These are phyloP conservation scores for Acanthococcus lagerstroemiae DNA, from an alignment of 2,888 invertebrate species.

Conservation along the genomic window DNA sequence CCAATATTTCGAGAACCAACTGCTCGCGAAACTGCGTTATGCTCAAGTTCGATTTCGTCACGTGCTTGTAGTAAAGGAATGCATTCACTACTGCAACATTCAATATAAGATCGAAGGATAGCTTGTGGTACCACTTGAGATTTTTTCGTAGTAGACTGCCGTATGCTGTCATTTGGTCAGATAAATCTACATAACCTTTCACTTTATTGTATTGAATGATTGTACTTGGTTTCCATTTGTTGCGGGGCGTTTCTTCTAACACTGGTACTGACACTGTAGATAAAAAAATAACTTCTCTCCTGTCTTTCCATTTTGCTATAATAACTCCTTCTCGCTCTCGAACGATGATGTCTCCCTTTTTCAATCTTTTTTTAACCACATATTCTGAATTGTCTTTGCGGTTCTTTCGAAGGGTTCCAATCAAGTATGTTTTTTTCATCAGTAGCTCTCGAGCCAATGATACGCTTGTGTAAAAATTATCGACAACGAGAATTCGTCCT, in stretches of 20 bases:
- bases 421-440: constrained; percentile 17
- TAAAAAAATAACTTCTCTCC: constrained; percentile 6
- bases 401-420: constrained; percentile 22
- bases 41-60: not conserved
- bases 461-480: constrained; percentile 29
- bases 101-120: not conserved
- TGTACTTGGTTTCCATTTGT: constrained; percentile 3
- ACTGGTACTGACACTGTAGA: constrained; percentile 1
- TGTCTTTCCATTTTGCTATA: constrained; percentile 18
- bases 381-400: constrained; percentile 6
- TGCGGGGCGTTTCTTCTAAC: not conserved
- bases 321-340: not conserved
- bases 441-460: constrained; percentile 11
- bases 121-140: constrained; percentile 23
- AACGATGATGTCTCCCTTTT: constrained; percentile 3
- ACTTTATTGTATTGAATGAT: constrained; percentile 12
- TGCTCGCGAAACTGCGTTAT: not conserved
- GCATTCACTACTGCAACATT: not conserved
- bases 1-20: no score
- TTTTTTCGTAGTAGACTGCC: not conserved
- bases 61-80: not conserved
- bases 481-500: no score
- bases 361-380: not conserved
- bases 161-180: constrained; percentile 12
- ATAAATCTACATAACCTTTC: constrained; percentile 11